Conservation (phyloP, 2,797 vertebrate genomes). For the Chaenodraco wilsoni region DNA sequence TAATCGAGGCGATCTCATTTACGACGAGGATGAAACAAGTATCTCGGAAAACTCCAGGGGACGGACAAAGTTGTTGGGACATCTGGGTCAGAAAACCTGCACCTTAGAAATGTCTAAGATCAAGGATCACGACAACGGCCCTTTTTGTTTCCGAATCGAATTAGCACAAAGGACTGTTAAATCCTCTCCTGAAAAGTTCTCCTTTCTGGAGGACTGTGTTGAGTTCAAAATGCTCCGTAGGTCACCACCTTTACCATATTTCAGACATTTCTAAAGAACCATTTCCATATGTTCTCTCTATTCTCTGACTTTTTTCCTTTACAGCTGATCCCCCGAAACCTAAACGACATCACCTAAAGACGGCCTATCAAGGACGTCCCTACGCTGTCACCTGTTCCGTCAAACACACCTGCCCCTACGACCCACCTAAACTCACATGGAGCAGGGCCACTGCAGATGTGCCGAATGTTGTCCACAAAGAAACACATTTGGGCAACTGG, state of each 20-base stretch:
- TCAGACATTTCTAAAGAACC: background rate
- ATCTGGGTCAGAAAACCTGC: conserved; percentile 63
- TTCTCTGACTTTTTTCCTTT: background rate
- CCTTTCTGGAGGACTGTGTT: conserved; percentile 63
- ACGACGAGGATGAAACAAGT: accelerated
- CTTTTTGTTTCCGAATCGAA: conserved; percentile 74
- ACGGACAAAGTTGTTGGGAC: conserved; percentile 67
- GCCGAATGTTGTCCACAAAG: background rate
- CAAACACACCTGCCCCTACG: conserved; percentile 65
- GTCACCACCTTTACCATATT: background rate
- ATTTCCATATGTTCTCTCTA: background rate
- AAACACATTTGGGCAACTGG: conserved; percentile 48
- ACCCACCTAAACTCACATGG: conserved; percentile 68
- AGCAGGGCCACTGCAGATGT: accelerated
- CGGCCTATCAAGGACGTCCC: conserved; percentile 33
- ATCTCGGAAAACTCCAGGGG: conserved; percentile 45
- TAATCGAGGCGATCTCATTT: accelerated
- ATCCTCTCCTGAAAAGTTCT: conserved; percentile 17
- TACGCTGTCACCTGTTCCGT: conserved; percentile 63
- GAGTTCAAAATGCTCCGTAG: conserved; percentile 47
- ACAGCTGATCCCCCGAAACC: conserved; percentile 34
- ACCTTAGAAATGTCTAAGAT: conserved; percentile 61
- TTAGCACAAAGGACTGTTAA: accelerated
- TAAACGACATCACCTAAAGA: accelerated
- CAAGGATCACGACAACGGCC: conserved; percentile 63